Percentiles rank a stretch among this genome's conserved stretches.
Evolutionary conservation across 2,113 vertebrate genomes (phyloP).

Genomic region (Hippocampus abdominalis): DNA sequence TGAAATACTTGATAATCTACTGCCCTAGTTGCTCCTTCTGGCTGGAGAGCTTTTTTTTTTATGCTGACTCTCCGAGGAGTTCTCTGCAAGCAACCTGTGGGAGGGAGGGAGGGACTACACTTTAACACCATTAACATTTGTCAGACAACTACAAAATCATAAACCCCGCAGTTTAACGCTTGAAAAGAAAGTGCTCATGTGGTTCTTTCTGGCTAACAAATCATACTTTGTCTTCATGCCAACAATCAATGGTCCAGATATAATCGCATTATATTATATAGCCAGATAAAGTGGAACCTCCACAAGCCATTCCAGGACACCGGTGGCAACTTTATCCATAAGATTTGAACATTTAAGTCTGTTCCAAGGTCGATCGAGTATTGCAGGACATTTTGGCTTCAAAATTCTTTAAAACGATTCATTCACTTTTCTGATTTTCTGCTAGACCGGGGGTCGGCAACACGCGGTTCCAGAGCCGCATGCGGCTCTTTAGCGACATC

Average conservation of each 20-base stretch:
- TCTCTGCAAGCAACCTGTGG: background rate
- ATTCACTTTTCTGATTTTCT: too few species aligned
- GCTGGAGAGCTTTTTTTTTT: constrained; percentile 79
- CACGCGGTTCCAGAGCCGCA: too few species aligned
- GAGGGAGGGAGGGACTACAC: background rate
- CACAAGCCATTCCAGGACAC: background rate
- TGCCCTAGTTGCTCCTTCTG: constrained; percentile 99
- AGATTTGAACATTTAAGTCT: background rate
- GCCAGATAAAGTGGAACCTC: background rate
- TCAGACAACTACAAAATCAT: background rate
- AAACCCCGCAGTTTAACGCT: background rate
- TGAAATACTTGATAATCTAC: constrained; percentile 90
- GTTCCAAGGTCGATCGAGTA: background rate
- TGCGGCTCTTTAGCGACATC: too few species aligned
- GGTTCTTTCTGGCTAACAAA: background rate
- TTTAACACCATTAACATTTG: background rate
- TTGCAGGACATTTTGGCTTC: too few species aligned
- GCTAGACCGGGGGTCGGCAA: too few species aligned
- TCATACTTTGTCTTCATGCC: background rate
- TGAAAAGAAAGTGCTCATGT: background rate
- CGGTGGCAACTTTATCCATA: too few species aligned
- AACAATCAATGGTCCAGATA: background rate
- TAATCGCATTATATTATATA: background rate
- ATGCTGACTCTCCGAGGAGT: constrained; percentile 13
- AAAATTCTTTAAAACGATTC: too few species aligned